Evolutionary conservation across 1,140 invertebrate species (phyloP).

Genomic region (Streblospio benedicti): DNA sequence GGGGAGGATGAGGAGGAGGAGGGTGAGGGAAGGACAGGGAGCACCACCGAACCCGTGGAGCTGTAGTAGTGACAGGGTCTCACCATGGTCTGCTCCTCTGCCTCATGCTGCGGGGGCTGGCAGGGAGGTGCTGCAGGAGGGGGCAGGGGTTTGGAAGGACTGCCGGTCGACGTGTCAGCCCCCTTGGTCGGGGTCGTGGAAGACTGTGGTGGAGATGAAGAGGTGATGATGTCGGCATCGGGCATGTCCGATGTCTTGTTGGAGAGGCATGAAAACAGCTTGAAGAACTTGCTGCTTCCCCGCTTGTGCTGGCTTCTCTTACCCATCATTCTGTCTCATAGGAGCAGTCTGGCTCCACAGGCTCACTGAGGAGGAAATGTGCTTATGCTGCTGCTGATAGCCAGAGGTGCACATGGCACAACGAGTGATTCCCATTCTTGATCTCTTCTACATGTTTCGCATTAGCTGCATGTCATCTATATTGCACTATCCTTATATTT

Average conservation of each 20-base stretch:
- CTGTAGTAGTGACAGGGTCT: background rate
- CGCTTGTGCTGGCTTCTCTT: too few relatives aligned
- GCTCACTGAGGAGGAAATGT: too few relatives aligned
- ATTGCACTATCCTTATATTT: too few relatives aligned
- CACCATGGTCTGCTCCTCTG: conserved; percentile 22
- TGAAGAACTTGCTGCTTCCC: conserved; percentile 16
- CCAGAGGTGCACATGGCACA: too few relatives aligned
- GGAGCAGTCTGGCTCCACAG: too few relatives aligned
- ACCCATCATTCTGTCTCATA: too few relatives aligned
- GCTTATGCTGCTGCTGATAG: too few relatives aligned
- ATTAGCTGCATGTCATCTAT: too few relatives aligned
- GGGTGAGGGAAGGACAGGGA: background rate
- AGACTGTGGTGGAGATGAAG: background rate
- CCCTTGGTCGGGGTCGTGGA: conserved; percentile 34
- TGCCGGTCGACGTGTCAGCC: conserved; percentile 7
- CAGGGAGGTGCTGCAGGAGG: too few relatives aligned
- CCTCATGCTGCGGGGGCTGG: too few relatives aligned
- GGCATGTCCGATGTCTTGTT: background rate
- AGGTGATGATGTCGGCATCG: background rate
- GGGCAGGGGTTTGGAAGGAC: background rate
- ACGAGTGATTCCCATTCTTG: too few relatives aligned
- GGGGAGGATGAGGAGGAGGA: background rate
- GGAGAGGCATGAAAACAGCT: conserved; percentile 14
- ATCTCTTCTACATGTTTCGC: too few relatives aligned
- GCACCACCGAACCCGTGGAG: background rate